phyloP scores from a whole-genome alignment of 2,113 vertebrate species.

The Mobula birostris region DNA sequence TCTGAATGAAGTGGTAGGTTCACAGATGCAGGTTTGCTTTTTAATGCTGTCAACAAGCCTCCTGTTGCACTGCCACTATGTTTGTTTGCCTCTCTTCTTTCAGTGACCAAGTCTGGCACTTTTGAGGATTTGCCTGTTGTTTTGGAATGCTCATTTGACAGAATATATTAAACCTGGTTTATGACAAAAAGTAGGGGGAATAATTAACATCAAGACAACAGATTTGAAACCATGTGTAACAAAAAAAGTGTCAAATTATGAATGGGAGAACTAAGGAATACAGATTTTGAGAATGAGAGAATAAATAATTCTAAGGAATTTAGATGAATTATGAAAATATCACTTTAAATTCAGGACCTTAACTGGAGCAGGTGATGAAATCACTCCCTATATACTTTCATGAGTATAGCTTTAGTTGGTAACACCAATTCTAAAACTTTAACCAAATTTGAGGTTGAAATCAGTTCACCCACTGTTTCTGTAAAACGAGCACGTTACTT shows the following conservation, averaged over 20 bases:
- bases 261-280: neutral
- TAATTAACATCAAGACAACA: neutral
- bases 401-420: neutral
- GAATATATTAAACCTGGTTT: neutral
- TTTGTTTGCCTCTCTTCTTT: neutral
- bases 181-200: neutral
- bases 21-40: slow-evolving; percentile 5
- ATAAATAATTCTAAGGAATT: neutral
- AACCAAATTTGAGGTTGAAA: neutral
- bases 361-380: neutral
- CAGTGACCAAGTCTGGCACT: neutral
- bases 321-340: neutral
- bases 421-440: neutral
- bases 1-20: slow-evolving; percentile 36
- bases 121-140: neutral
- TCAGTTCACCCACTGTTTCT: neutral
- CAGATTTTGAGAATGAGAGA: neutral
- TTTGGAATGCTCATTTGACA: neutral
- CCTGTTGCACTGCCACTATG: neutral
- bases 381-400: neutral
- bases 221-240: neutral
- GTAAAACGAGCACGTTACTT: neutral
- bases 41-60: slow-evolving; percentile 21
- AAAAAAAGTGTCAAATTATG: neutral
- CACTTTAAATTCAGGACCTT: neutral